Percentiles rank a stretch among this genome's conserved stretches.
phyloP scores from a whole-genome alignment of 2,113 vertebrate species.

The Cryptotis parvus region DNA sequence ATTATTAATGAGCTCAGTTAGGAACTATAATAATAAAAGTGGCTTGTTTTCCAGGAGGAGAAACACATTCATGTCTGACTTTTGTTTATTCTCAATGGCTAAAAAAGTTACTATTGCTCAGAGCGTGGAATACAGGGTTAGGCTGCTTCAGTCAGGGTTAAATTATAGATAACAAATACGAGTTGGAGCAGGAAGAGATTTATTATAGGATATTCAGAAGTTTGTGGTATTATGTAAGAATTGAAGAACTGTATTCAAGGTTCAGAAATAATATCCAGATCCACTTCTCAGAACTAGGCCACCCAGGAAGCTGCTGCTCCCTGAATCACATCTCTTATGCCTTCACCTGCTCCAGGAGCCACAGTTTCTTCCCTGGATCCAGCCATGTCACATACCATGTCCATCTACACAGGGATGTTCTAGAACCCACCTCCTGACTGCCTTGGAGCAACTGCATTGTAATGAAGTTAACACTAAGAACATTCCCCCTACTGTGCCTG shows the following conservation, averaged over 20 bases:
- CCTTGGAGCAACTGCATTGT: accelerated
- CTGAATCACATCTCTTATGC: background rate
- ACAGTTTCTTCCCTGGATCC: background rate
- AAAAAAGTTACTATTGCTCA: accelerated
- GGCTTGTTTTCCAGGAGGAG: background rate
- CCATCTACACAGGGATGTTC: background rate
- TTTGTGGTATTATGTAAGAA: background rate
- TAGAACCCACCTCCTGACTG: too few relatives aligned
- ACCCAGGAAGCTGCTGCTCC: background rate
- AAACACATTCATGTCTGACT: background rate
- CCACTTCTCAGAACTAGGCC: background rate
- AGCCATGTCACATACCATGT: background rate
- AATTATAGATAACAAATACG: background rate
- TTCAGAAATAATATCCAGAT: background rate
- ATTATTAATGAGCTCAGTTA: background rate
- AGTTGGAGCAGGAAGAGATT: background rate
- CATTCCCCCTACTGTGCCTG: accelerated
- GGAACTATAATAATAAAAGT: accelerated
- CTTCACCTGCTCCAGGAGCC: background rate
- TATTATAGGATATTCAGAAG: background rate
- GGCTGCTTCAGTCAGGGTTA: background rate
- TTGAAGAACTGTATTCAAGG: background rate
- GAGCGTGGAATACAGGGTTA: background rate
- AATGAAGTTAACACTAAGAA: background rate
- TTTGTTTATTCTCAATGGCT: background rate